A percentile compares a stretch with the other conserved stretches of the same genome.
Conservation (phyloP, 1,140 invertebrate species). For the Hypsibius dujardini region DNA sequence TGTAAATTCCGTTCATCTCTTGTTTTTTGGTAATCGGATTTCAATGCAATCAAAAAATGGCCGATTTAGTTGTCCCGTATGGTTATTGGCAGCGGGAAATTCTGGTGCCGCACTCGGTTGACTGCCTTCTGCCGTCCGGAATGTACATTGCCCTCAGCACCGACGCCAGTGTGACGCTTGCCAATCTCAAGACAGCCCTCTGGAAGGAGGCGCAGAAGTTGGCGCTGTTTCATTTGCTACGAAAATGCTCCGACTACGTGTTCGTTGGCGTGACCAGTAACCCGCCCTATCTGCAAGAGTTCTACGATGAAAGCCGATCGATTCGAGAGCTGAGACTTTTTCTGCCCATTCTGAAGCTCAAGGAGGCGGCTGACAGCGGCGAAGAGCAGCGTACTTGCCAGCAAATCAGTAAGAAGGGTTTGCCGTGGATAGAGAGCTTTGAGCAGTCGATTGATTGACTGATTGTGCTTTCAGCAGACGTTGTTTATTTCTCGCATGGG, state of each 20-base stretch:
- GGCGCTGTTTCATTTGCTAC: conserved; percentile 57
- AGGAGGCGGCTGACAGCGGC: conserved; percentile 57
- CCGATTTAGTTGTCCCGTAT: no score
- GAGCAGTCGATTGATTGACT: no score
- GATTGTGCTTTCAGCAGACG: not conserved
- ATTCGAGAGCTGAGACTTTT: conserved; percentile 69
- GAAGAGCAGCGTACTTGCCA: conserved; percentile 44
- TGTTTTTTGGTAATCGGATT: no score
- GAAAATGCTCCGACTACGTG: conserved; percentile 57
- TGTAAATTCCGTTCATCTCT: no score
- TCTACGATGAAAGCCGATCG: conserved; percentile 63
- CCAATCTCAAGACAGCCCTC: conserved; percentile 63
- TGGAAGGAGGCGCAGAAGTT: conserved; percentile 60
- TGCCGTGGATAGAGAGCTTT: not conserved
- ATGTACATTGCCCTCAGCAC: conserved; percentile 50
- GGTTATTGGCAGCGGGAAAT: not conserved
- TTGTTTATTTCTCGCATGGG: not conserved
- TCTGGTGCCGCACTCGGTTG: conserved; percentile 21
- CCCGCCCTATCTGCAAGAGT: conserved; percentile 57
- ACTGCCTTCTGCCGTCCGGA: conserved; percentile 64
- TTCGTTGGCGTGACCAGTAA: conserved; percentile 59
- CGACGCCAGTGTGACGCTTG: conserved; percentile 50
- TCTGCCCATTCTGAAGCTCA: conserved; percentile 57
- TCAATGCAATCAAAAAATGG: no score
- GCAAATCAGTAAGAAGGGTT: not conserved